Conservation (phyloP, 1,140 invertebrate genomes). For the Platyscapa corneri region DNA sequence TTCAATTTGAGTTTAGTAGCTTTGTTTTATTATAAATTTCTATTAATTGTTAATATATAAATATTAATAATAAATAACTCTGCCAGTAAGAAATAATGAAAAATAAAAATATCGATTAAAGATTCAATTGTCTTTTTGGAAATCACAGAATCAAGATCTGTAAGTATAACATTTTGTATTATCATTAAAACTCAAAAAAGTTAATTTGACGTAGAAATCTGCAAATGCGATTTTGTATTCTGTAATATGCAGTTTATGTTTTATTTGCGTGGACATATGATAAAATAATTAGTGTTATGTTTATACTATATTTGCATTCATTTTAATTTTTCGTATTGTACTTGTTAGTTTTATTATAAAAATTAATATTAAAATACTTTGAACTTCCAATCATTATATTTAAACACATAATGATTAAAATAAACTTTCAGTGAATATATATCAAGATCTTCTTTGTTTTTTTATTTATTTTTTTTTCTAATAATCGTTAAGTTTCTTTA, state of each 20-base stretch:
- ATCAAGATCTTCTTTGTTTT: background rate
- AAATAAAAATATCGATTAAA: conserved; percentile 13
- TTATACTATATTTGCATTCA: conserved; percentile 21
- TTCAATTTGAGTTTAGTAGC: conserved; percentile 47
- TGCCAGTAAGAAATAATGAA: conserved; percentile 33
- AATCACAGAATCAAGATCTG: conserved; percentile 13
- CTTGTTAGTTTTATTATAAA: conserved; percentile 10
- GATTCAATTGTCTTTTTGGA: conserved; percentile 15
- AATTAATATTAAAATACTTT: background rate
- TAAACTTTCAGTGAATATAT: background rate
- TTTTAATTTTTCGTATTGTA: conserved; percentile 25
- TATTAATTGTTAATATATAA: conserved; percentile 56
- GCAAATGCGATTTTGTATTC: conserved; percentile 29
- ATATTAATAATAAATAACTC: conserved; percentile 47
- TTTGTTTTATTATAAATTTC: conserved; percentile 56
- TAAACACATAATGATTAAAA: conserved; percentile 4
- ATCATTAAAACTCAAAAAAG: conserved; percentile 10
- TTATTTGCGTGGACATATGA: conserved; percentile 21
- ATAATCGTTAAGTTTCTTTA: conserved; percentile 16
- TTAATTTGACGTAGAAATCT: background rate
- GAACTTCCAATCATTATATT: conserved; percentile 14
- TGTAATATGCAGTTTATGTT: conserved; percentile 37
- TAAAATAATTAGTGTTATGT: conserved; percentile 19
- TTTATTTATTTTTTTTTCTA: background rate
- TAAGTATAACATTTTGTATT: conserved; percentile 39